Base-by-base conservation (phyloP, 92 coral and sea anemone species). In the Montipora capitata region DNA sequence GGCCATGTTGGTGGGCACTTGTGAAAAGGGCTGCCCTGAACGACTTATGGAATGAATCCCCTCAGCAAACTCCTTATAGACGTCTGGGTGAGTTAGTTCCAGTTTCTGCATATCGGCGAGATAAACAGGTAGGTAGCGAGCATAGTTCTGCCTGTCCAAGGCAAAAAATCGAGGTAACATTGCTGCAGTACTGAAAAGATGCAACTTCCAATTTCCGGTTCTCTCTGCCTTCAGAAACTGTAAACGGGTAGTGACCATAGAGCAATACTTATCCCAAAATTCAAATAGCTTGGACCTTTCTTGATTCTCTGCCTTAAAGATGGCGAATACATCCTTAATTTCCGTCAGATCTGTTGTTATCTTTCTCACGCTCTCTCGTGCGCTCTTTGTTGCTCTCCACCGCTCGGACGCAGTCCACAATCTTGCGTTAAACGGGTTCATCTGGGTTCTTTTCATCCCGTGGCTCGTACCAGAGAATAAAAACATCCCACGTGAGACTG, bases 181-280 rank as follows among this genome's bases (percentile, higher is more conserved):
- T 54, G 95, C 94, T 18, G 93, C 95, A 10, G 66, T 81, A 42
- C 93, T 76, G 35, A 73, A 74, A 7, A 91, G 91, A 69, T 91
- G 93, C 48, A 94, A 78, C 68, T 88, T 49, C 94, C 94, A 93
- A 68, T 93, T 86, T 10, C 87, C 93, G 7, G 93, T 89, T 41
- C 96, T 58, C 68, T 94, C 94, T 68, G 90, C 94, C 83, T 94
- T 94, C 20, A 87, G 45, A 75, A 94, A 87, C 83, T 86, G 90
- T 56, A 90, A 77, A 40, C 90, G 92, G 58, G 73, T 39, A 5
- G 62, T 80, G 80, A 87, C 92, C 91, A 85, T 89, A 0, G 79
- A 40, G 10, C 58, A 14, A 49, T 92, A 92, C 88, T 91, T 81
- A 27, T 74, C 83, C 93, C 97, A 94, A 77, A 94, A 91, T 58